Percentiles rank a stretch among this genome's conserved stretches.
Evolutionary conservation across 2,797 vertebrate genomes (phyloP).

Genomic region (Scleropages formosus): DNA sequence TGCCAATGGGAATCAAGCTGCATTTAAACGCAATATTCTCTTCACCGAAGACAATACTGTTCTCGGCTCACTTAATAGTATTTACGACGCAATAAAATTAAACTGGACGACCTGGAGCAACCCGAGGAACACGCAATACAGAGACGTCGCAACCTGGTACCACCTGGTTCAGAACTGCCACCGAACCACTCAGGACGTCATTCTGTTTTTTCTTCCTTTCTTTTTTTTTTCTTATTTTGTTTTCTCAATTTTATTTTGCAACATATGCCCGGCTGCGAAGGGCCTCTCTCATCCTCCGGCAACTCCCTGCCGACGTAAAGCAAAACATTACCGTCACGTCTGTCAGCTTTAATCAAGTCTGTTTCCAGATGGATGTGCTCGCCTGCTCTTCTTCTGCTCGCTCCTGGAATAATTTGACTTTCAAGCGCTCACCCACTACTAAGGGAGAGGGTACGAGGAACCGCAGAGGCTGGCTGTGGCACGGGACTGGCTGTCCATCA

Average conservation of each 20-base stretch:
- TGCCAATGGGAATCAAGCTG: background rate
- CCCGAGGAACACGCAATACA: background rate
- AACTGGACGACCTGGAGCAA: background rate
- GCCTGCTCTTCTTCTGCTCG: slow-evolving; percentile 15
- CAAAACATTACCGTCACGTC: slow-evolving; percentile 33
- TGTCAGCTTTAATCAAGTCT: slow-evolving; percentile 30
- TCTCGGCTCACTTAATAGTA: background rate
- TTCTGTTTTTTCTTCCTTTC: background rate
- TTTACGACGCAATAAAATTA: background rate
- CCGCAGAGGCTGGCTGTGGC: slow-evolving; percentile 49
- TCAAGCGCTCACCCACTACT: slow-evolving; percentile 57
- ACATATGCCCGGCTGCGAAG: slow-evolving; percentile 19
- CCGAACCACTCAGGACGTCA: background rate
- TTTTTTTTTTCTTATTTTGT: background rate
- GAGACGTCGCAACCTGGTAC: background rate
- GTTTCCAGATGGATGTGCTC: slow-evolving; percentile 28
- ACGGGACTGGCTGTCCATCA: slow-evolving; percentile 30
- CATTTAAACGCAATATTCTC: background rate
- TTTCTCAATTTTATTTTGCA: slow-evolving; percentile 15
- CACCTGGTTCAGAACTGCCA: background rate
- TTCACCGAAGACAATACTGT: background rate
- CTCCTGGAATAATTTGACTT: slow-evolving; percentile 33
- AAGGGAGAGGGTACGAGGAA: slow-evolving; percentile 62
- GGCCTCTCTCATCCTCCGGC: slow-evolving; percentile 17
- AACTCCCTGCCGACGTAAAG: slow-evolving; percentile 21